Conservation (phyloP, 2,888 invertebrate genomes). For the Mythimna impura region DNA sequence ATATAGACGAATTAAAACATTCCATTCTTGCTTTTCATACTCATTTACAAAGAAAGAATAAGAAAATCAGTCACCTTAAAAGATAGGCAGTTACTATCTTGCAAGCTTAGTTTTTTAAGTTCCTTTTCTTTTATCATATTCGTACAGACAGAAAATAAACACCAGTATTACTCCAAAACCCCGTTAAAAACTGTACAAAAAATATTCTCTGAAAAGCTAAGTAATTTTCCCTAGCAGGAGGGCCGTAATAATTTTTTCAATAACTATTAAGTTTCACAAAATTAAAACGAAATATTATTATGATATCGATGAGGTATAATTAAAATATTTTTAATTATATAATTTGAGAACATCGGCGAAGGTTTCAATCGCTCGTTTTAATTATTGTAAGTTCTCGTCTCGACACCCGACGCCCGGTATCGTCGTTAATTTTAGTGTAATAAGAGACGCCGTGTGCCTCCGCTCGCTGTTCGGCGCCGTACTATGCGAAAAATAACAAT, state of each 20-base stretch:
- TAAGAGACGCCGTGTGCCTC: slow-evolving; percentile 71
- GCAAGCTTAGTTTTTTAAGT: too few relatives aligned
- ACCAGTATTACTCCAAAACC: slow-evolving; percentile 11
- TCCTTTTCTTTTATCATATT: too few relatives aligned
- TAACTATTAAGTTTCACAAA: slow-evolving; percentile 66
- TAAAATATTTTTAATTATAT: slow-evolving; percentile 83
- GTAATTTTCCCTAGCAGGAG: slow-evolving; percentile 31
- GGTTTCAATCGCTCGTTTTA: slow-evolving; percentile 82
- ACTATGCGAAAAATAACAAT: slow-evolving; percentile 65
- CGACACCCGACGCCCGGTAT: slow-evolving; percentile 76
- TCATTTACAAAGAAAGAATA: neutral
- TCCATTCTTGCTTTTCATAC: neutral
- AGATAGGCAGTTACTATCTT: neutral
- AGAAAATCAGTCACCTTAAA: neutral
- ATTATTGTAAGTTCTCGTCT: slow-evolving; percentile 79
- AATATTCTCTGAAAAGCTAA: slow-evolving; percentile 30
- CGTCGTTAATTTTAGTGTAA: slow-evolving; percentile 82
- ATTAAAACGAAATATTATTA: slow-evolving; percentile 65
- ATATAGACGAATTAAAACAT: too few relatives aligned
- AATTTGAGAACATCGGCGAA: slow-evolving; percentile 79
- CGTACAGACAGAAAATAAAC: slow-evolving; percentile 7
- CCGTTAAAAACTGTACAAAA: slow-evolving; percentile 18
- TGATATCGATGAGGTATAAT: slow-evolving; percentile 74
- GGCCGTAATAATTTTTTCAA: slow-evolving; percentile 52
- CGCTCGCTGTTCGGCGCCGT: slow-evolving; percentile 58